Evolutionary conservation across 92 coral and sea anemone species (phyloP).

Genomic region (Pocillopora meandrina): DNA sequence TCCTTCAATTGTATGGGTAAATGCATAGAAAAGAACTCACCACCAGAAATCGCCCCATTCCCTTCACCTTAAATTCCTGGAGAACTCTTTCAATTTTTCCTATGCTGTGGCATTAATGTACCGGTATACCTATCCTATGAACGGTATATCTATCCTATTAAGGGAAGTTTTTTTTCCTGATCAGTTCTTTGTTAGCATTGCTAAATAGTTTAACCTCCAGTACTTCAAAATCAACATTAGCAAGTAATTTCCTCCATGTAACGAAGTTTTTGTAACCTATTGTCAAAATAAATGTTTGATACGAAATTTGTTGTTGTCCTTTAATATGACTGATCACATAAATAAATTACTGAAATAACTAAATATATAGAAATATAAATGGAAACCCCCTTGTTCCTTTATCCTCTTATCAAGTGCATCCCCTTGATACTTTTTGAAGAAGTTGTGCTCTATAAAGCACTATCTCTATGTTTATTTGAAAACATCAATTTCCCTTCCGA

Average conservation of each 20-base stretch:
- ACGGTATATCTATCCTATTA: too few relatives aligned
- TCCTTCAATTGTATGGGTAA: conserved; percentile 10
- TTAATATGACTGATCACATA: not conserved
- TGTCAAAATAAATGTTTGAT: not conserved
- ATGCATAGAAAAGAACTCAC: conserved; percentile 8
- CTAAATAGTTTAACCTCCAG: not conserved
- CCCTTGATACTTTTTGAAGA: too few relatives aligned
- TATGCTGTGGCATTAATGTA: too few relatives aligned
- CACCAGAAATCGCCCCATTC: not conserved
- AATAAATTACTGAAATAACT: not conserved
- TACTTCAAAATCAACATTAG: not conserved
- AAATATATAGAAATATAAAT: too few relatives aligned
- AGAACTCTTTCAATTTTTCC: not conserved
- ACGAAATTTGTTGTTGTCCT: not conserved
- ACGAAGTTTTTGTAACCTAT: not conserved
- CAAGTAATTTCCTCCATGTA: too few relatives aligned
- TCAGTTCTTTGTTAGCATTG: not conserved
- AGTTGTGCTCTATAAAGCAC: too few relatives aligned
- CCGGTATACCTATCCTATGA: too few relatives aligned
- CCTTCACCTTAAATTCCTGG: not conserved
- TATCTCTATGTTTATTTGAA: too few relatives aligned
- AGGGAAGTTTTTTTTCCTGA: too few relatives aligned
- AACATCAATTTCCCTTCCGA: too few relatives aligned
- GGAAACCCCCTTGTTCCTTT: too few relatives aligned
- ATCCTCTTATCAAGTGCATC: too few relatives aligned